Evolutionary conservation across 1,140 invertebrate genomes (phyloP).

Genomic region (Chionoecetes opilio): DNA sequence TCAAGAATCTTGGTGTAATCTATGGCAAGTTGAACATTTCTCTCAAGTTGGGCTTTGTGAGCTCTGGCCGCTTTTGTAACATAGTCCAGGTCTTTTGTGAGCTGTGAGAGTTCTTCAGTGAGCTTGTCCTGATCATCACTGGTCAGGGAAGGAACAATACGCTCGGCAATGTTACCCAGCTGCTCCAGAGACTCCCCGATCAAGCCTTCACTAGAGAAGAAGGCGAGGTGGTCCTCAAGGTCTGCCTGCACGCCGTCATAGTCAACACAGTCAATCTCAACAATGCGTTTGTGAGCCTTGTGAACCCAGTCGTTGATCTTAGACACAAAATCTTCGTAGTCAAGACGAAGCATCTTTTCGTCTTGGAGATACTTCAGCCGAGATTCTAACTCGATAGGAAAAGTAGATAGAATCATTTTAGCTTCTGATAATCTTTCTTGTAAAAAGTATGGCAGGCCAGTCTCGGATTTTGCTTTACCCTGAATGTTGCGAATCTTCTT

Average conservation of each 20-base stretch:
- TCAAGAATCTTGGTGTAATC: slow-evolving; percentile 91
- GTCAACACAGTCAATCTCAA: slow-evolving; percentile 92
- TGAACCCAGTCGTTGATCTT: slow-evolving; percentile 93
- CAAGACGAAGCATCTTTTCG: slow-evolving; percentile 90
- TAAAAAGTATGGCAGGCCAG: slow-evolving; percentile 78
- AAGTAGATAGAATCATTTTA: slow-evolving; percentile 80
- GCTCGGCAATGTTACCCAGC: slow-evolving; percentile 92
- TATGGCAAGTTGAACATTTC: slow-evolving; percentile 72
- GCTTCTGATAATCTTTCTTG: slow-evolving; percentile 81
- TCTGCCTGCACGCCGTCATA: slow-evolving; percentile 93
- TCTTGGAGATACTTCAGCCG: slow-evolving; percentile 89
- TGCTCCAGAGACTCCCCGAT: slow-evolving; percentile 92
- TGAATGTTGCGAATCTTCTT: slow-evolving; percentile 77
- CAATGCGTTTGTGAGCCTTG: slow-evolving; percentile 91
- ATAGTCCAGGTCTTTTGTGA: slow-evolving; percentile 80
- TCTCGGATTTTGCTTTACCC: slow-evolving; percentile 76
- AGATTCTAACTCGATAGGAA: slow-evolving; percentile 78
- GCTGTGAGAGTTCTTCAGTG: slow-evolving; percentile 86
- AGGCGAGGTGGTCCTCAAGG: slow-evolving; percentile 93
- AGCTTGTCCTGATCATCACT: slow-evolving; percentile 92
- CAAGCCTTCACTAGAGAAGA: slow-evolving; percentile 90
- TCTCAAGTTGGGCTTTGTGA: slow-evolving; percentile 74
- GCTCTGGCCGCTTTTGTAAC: slow-evolving; percentile 82
- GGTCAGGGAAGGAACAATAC: slow-evolving; percentile 93
- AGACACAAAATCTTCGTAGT: slow-evolving; percentile 84